phyloP scores from a whole-genome alignment of 2,113 vertebrate genomes.

The Sceloporus tristichus region DNA sequence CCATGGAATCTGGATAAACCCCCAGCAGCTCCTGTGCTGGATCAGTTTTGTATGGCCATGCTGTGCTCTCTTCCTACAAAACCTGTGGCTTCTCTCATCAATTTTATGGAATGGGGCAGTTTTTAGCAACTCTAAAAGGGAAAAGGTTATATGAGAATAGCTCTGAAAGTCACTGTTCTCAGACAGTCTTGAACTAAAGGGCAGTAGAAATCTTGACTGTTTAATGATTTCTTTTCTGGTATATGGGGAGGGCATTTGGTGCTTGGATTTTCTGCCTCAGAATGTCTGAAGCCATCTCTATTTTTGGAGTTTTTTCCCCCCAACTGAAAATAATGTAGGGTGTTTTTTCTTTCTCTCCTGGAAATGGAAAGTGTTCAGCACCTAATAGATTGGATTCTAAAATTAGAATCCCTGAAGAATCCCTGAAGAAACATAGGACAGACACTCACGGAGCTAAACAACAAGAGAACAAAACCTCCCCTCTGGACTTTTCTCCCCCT shows the following conservation, averaged over 20 bases:
- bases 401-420: slow-evolving; percentile 11
- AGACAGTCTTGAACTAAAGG: neutral
- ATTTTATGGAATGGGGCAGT: neutral
- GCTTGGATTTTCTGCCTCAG: neutral
- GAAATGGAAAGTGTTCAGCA: neutral
- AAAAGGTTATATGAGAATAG: neutral
- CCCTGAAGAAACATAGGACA: slow-evolving; percentile 1
- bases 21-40: too few relatives aligned
- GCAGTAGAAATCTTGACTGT: too few relatives aligned
- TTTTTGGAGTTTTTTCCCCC: neutral
- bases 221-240: neutral
- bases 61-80: neutral
- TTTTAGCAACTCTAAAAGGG: neutral
- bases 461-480: neutral
- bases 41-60: neutral
- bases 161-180: neutral
- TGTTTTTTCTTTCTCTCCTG: neutral
- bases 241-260: neutral
- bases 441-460: neutral
- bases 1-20: too few relatives aligned
- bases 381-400: slow-evolving; percentile 1
- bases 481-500: neutral
- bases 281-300: neutral
- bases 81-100: neutral
- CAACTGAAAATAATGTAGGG: neutral